Conservation (phyloP, 2,888 invertebrate genomes). For the Drosophila kanekoi region DNA sequence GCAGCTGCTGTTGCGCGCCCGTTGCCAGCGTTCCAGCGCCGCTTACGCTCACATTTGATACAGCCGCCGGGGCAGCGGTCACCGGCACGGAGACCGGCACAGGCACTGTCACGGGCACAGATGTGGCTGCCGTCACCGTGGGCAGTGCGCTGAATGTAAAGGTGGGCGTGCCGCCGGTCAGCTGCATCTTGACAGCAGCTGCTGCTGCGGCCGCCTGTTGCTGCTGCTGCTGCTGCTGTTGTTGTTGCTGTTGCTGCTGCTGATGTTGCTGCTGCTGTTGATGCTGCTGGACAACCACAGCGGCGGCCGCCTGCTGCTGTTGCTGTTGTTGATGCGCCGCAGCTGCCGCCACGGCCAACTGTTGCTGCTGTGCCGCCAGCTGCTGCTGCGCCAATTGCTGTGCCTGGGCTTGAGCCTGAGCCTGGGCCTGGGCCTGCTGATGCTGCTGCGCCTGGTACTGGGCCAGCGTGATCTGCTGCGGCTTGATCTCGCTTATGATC, state of each 20-base stretch:
- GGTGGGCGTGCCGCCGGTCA: conserved; percentile 79
- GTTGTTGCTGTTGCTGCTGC: conserved; percentile 57
- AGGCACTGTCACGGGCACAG: conserved; percentile 44
- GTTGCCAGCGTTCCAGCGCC: conserved; percentile 39
- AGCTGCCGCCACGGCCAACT: conserved; percentile 59
- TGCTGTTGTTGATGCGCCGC: conserved; percentile 75
- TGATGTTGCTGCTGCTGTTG: conserved; percentile 55
- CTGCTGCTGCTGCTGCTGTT: conserved; percentile 51
- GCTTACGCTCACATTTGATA: conserved; percentile 31
- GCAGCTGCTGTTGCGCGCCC: conserved; percentile 7
- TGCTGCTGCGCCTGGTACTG: conserved; percentile 84
- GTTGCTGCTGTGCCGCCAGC: conserved; percentile 65
- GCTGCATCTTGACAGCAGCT: conserved; percentile 77
- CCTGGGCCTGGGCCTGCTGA: conserved; percentile 70
- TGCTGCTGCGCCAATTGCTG: conserved; percentile 62
- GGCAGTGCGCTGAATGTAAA: conserved; percentile 82
- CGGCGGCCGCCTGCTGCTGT: conserved; percentile 61
- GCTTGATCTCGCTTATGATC: conserved; percentile 83
- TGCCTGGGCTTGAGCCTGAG: conserved; percentile 82
- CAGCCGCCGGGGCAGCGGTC: conserved; percentile 30
- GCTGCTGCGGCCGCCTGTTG: conserved; percentile 51
- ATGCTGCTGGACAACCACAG: conserved; percentile 55
- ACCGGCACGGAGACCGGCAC: conserved; percentile 51
- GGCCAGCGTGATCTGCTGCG: conserved; percentile 82
- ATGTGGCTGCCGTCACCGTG: conserved; percentile 63